Conservation (phyloP, 2,797 vertebrate genomes). For the Tauraco hartlaubi region DNA sequence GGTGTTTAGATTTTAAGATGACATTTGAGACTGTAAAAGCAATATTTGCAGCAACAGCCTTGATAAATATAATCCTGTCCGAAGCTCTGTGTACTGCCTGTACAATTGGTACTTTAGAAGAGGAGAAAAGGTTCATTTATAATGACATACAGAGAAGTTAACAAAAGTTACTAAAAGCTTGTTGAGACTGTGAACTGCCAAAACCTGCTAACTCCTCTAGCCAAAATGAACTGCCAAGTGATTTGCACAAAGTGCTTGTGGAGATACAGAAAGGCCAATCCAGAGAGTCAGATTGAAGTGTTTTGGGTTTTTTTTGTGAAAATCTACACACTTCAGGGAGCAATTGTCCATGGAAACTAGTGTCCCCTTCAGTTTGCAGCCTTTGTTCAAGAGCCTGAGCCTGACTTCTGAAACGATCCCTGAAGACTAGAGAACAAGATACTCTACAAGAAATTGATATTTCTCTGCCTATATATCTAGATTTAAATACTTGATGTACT, state of each 20-base stretch:
- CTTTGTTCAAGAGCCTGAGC: neutral
- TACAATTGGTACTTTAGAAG: neutral
- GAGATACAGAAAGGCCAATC: neutral
- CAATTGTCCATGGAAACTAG: neutral
- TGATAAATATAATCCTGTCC: neutral
- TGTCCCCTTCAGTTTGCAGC: neutral
- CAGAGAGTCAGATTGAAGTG: neutral
- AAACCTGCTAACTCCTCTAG: neutral
- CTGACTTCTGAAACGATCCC: neutral
- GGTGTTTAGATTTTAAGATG: conserved; percentile 34
- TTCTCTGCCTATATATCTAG: neutral
- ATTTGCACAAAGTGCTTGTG: neutral
- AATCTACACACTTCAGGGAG: neutral
- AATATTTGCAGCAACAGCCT: neutral
- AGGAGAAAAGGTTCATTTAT: neutral
- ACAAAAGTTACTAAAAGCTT: neutral
- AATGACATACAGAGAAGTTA: neutral
- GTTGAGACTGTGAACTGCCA: neutral
- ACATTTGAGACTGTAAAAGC: conserved; percentile 31
- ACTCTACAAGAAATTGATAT: neutral
- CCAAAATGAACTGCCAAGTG: neutral
- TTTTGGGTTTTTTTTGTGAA: neutral
- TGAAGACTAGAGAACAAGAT: neutral
- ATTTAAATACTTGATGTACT: neutral
- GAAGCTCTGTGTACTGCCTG: neutral